These are phyloP conservation scores for Heliothis subflexa DNA, from an alignment of 1,140 invertebrate genomes.

Conservation along the genomic window DNA sequence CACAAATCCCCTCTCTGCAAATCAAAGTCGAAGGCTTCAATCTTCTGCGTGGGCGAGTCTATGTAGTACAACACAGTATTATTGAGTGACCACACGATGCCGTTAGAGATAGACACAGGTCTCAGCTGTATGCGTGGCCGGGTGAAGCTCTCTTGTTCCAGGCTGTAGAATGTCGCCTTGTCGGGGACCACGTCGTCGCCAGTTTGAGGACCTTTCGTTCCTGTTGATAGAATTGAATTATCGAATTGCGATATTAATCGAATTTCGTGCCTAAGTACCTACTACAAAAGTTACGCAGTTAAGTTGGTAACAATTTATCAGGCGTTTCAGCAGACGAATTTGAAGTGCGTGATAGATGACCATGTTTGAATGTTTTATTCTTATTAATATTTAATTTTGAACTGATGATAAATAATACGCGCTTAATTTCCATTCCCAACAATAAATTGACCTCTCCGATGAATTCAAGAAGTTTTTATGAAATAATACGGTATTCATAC, in stretches of 20 bases:
- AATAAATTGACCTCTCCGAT: background rate
- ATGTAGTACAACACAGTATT: constrained; percentile 90
- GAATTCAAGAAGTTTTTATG: no score
- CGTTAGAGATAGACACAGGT: constrained; percentile 90
- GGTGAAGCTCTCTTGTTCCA: constrained; percentile 60
- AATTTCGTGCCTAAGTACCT: no score
- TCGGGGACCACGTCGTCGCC: constrained; percentile 68
- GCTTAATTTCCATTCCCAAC: background rate
- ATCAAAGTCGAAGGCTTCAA: constrained; percentile 90
- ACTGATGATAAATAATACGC: no score
- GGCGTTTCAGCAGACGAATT: background rate
- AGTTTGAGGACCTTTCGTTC: constrained; percentile 73
- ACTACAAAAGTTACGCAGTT: no score
- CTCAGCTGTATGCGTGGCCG: constrained; percentile 58
- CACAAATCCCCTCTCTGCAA: constrained; percentile 86
- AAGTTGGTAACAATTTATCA: no score
- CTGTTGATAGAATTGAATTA: constrained; percentile 47
- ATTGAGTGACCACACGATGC: constrained; percentile 89
- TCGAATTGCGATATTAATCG: no score
- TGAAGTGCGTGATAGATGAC: background rate
- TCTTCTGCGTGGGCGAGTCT: constrained; percentile 87
- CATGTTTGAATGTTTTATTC: no score
- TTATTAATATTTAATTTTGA: no score
- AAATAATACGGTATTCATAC: constrained; percentile 47
- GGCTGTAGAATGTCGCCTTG: constrained; percentile 68